Evolutionary conservation across 1,140 invertebrate species (phyloP).

Genomic region (Heliconius nattereri): DNA sequence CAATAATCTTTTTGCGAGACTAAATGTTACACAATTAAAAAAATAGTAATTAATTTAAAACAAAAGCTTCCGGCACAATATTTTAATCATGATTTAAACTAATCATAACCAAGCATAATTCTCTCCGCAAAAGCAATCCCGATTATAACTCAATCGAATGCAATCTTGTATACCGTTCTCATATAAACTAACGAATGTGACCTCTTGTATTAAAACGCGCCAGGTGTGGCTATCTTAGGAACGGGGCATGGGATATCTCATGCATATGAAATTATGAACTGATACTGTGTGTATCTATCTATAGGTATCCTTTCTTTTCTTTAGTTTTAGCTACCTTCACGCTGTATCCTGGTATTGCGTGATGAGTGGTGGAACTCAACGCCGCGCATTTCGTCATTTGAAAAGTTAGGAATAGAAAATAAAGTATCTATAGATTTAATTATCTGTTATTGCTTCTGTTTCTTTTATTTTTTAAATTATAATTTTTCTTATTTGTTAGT

Average conservation of each 20-base stretch:
- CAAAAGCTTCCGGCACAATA: neutral
- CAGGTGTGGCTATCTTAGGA: neutral
- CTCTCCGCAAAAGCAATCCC: neutral
- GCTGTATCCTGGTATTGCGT: too few species aligned
- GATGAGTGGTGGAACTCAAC: too few species aligned
- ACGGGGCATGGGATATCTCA: neutral
- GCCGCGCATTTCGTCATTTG: too few species aligned
- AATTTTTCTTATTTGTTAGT: too few species aligned
- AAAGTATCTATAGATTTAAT: too few species aligned
- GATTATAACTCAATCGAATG: slow-evolving; percentile 11
- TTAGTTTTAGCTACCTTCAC: too few species aligned
- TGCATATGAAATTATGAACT: neutral
- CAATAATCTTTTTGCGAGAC: too few species aligned
- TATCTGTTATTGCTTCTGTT: too few species aligned
- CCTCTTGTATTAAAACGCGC: slow-evolving; percentile 1
- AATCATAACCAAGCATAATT: too few species aligned
- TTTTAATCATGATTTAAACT: neutral
- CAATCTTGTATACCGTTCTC: slow-evolving; percentile 7
- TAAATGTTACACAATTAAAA: too few species aligned
- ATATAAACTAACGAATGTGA: slow-evolving; percentile 14
- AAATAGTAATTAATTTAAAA: neutral
- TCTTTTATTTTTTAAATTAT: too few species aligned
- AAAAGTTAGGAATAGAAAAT: too few species aligned
- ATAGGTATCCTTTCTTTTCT: neutral
- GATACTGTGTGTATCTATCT: neutral